Base-by-base conservation (phyloP, 2,888 invertebrate genomes). In the Aricia artaxerxes region DNA sequence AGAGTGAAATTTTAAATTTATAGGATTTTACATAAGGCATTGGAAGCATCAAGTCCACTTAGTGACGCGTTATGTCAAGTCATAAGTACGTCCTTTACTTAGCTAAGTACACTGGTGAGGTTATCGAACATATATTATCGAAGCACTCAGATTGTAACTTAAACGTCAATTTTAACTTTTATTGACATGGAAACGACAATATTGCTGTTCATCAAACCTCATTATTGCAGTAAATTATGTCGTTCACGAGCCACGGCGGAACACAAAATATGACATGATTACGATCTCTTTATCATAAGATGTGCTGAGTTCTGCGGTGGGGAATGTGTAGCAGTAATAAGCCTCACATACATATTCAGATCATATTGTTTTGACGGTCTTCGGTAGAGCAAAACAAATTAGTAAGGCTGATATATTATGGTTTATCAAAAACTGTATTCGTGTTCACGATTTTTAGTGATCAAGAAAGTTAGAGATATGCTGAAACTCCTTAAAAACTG, bases 221-320 rank as follows among this genome's bases (percentile, higher is more conserved):
- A 69, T 69, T 69, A 69, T 64, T 31, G 31, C 69, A 6, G 35
- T 38, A 69, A 38, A 69, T 38, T 69, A 69, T 38, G 64, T 35
- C 4, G 35, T 1, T 69, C 35, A 35, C 69, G 69, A 69, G 16
- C 35, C 35, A 38, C 69, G 69, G 35, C 69, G 35, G 11, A 69
- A 69, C 69, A 69, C 69, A 69, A 69, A 69, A 69, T 69, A 69
- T 69, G 69, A 38, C 35, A 69, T 35, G 69, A 69, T 69, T 69
- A 69, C 13, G 69, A 69, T 69, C 35, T 69, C 69, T 13, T 69
- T 35, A 69, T 69, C 69, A 69, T 69, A 69, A 69, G 35, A 69
- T 69, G 35, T 35, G 69, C 35, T 69, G 69, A 69, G 16, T 35
- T 38, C 69, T 69, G 69, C 69, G 38, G 69, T 9, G 38, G 35